Evolutionary conservation across 1,140 invertebrate species (phyloP).

Genomic region (Anagrus nilaparvatae): DNA sequence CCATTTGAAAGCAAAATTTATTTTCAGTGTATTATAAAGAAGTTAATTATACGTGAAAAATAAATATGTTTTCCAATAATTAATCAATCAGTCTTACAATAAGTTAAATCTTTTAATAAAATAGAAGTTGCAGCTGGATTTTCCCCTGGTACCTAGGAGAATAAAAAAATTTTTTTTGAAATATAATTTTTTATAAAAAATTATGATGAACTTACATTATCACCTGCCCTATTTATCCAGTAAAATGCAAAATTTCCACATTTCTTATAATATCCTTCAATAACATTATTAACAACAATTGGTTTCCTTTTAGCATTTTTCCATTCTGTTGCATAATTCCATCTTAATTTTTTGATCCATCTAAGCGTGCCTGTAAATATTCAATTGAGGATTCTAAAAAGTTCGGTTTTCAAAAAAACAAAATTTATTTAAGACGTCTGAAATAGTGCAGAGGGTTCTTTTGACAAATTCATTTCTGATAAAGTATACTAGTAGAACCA

Average conservation of each 20-base stretch:
- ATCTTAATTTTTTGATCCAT: conserved; percentile 64
- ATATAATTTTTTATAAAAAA: too few relatives aligned
- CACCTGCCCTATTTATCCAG: conserved; percentile 62
- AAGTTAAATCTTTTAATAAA: conserved; percentile 49
- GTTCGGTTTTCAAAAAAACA: too few relatives aligned
- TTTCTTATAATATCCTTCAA: conserved; percentile 57
- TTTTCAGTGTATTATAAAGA: too few relatives aligned
- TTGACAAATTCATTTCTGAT: too few relatives aligned
- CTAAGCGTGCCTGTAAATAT: conserved; percentile 29
- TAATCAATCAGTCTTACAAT: too few relatives aligned
- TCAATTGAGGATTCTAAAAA: too few relatives aligned
- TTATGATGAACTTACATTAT: conserved; percentile 46
- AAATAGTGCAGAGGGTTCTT: too few relatives aligned
- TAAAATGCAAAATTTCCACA: conserved; percentile 61
- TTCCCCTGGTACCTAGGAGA: conserved; percentile 49
- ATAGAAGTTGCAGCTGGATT: conserved; percentile 46
- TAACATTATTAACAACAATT: conserved; percentile 45
- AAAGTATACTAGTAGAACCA: too few relatives aligned
- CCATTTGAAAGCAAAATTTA: too few relatives aligned
- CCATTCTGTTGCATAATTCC: conserved; percentile 48
- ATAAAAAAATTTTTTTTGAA: conserved; percentile 17
- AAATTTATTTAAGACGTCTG: too few relatives aligned
- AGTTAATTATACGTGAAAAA: too few relatives aligned
- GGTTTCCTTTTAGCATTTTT: conserved; percentile 39
- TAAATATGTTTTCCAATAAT: too few relatives aligned